Conservation (phyloP, 2,113 vertebrate genomes). For the Podarcis cretensis region DNA sequence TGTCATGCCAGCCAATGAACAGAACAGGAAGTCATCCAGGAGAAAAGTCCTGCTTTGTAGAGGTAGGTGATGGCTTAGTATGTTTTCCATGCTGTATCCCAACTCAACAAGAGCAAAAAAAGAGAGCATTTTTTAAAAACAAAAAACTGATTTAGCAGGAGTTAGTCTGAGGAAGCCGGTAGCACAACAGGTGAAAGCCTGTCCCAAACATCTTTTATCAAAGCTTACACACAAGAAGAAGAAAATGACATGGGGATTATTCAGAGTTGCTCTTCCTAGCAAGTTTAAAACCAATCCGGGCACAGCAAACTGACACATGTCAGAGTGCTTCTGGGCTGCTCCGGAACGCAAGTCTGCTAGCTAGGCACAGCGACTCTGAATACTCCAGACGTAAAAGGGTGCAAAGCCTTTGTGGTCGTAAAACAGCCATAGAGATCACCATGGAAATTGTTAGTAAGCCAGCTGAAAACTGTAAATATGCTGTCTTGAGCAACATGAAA, state of each 20-base stretch:
- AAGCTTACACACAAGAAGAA: slow-evolving; percentile 28
- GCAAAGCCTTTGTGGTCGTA: neutral
- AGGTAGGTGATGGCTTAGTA: slow-evolving; percentile 80
- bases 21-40: slow-evolving; percentile 41
- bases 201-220: slow-evolving; percentile 5
- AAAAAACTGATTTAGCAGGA: neutral
- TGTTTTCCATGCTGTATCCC: slow-evolving; percentile 68
- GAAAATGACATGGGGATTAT: slow-evolving; percentile 17
- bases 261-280: slow-evolving; percentile 3
- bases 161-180: slow-evolving; percentile 3
- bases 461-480: neutral
- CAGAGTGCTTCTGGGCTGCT: neutral
- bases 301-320: neutral
- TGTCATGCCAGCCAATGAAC: slow-evolving; percentile 75
- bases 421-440: slow-evolving; percentile 28
- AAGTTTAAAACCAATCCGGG: slow-evolving; percentile 8
- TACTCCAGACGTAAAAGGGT: neutral
- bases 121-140: too few species aligned
- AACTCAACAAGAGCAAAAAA: slow-evolving; percentile 21
- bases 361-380: neutral
- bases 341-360: neutral
- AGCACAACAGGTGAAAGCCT: neutral
- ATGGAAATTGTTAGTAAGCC: slow-evolving; percentile 27
- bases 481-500: slow-evolving; percentile 4
- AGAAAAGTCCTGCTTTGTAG: slow-evolving; percentile 74